Conservation (phyloP, 2,797 vertebrate species). For the Borostomias antarcticus region DNA sequence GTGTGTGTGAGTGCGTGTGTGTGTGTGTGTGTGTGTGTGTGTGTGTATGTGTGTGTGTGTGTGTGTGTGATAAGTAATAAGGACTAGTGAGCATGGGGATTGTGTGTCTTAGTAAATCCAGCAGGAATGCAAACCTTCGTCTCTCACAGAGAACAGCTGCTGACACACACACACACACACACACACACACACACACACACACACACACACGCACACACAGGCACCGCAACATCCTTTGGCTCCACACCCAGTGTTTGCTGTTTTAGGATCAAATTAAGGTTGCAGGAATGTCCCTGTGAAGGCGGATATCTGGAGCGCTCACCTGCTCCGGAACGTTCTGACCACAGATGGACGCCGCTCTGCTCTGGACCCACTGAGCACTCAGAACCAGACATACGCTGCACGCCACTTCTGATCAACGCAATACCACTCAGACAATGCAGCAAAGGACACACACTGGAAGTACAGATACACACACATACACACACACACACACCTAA, state of each 20-base stretch:
- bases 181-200: slow-evolving; percentile 28
- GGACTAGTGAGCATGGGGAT: slow-evolving; percentile 62
- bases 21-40: slow-evolving; percentile 21
- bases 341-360: slow-evolving; percentile 75
- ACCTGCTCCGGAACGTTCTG: slow-evolving; percentile 74
- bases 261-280: slow-evolving; percentile 83
- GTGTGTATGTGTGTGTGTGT: slow-evolving; percentile 22
- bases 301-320: slow-evolving; percentile 63
- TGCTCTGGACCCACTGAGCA: too few species aligned
- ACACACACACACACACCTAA: slow-evolving; percentile 25
- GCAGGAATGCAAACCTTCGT: slow-evolving; percentile 74
- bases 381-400: background rate
- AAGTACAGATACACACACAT: slow-evolving; percentile 8
- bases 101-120: slow-evolving; percentile 75
- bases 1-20: slow-evolving; percentile 37
- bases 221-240: slow-evolving; percentile 39
- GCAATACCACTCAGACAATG: slow-evolving; percentile 40
- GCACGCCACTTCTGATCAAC: background rate
- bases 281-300: slow-evolving; percentile 78
- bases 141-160: slow-evolving; percentile 76
- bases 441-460: slow-evolving; percentile 13
- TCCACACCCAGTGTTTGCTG: slow-evolving; percentile 68
- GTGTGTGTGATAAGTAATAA: slow-evolving; percentile 71
- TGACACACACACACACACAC: slow-evolving; percentile 40
- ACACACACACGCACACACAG: slow-evolving; percentile 29